Evolutionary conservation across 2,888 invertebrate species (phyloP), one percentile per base, ranked within the genome.

Genomic region (Oxyscelio sp.): DNA sequence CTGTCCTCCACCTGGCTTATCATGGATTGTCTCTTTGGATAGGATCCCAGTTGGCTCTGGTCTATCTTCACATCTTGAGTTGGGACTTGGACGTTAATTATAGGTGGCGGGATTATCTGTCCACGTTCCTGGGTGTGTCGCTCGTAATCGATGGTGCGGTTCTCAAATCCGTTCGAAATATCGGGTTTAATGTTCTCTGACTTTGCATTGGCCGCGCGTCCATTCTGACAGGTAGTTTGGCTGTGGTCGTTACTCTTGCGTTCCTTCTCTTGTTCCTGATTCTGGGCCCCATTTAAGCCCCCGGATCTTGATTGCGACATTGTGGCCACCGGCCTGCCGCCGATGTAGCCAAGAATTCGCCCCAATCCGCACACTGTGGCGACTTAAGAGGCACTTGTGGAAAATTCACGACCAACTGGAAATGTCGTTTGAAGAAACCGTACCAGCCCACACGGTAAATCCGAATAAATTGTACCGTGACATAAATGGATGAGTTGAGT

Each of bases 271-370:
- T 90, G 90, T 4, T 59, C 82, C n/a, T 82, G 88, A 24, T 78
- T 83, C 61, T 91, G 91, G 63, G 85, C 85, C 34, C 90, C 89
- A 71, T 89, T 91, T 63, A 90, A 84, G 15, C 91, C 92, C 15
- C 89, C 89, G 19, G 92, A 90, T 19, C 91, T 91, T 8, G 92
- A 91, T 66, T 93, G 93, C 74, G 93, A 93, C 94, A 94, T 94
- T 89, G 91, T 89, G 94, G 93, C 93, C 93, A 93, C 93, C 93
- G 93, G 93, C 90, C 93, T 90, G 86, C 92, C 93, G 93, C 93
- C 93, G 93, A 93, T 93, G 92, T 93, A 93, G 93, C 93, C 93
- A n/a, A n/a, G n/a, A n/a, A n/a, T n/a, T n/a, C n/a, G n/a, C 66
- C 81, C 81, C 56, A 81, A 81, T 24, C 81, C 81, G 17, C 81